These are phyloP conservation scores for Struthidea cinerea DNA, from an alignment of 2,113 vertebrate genomes.

Conservation along the genomic window DNA sequence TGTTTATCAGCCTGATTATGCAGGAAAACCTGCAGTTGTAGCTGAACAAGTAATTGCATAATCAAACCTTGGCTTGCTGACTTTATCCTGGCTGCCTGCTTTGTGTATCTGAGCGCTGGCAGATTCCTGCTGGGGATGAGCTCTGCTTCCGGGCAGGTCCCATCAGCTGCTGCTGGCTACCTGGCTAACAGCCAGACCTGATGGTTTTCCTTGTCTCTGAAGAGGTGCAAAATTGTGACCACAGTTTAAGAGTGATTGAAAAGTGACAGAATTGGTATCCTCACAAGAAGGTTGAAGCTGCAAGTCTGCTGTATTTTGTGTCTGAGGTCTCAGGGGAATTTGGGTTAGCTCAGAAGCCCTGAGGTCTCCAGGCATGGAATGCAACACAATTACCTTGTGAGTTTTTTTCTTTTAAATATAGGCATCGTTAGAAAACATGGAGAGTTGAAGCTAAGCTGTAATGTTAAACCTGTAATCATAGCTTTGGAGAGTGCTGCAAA, in stretches of 20 bases:
- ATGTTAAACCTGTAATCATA: neutral
- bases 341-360: neutral
- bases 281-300: neutral
- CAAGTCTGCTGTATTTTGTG: neutral
- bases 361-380: neutral
- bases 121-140: neutral
- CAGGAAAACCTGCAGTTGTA: constrained; percentile 22
- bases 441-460: neutral
- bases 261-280: neutral
- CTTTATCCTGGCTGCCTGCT: neutral
- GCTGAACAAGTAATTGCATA: constrained; percentile 14
- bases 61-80: neutral
- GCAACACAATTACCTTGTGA: neutral
- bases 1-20: neutral
- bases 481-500: neutral
- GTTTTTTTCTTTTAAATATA: neutral
- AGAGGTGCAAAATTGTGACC: neutral
- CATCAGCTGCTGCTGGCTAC: neutral
- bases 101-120: neutral
- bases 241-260: neutral
- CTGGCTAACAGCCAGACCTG: neutral
- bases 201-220: neutral
- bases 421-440: neutral
- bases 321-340: neutral
- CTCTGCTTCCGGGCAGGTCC: neutral